phyloP scores from a whole-genome alignment of 2,888 invertebrate genomes.

The Osmoderma eremita region DNA sequence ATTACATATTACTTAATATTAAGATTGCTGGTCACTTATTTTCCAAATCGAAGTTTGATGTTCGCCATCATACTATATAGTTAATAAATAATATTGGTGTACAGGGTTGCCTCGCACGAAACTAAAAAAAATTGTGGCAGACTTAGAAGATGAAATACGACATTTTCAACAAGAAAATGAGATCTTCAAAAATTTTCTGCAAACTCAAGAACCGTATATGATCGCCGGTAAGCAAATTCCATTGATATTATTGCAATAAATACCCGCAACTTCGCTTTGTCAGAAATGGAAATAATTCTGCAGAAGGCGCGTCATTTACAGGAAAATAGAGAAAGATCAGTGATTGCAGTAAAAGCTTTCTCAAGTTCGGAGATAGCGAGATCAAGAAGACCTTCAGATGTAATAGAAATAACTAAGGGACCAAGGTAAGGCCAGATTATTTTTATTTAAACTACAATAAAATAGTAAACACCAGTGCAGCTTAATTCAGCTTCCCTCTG shows the following conservation, averaged over 20 bases:
- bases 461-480: too few relatives aligned
- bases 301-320: conserved; percentile 31
- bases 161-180: conserved; percentile 52
- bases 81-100: background rate
- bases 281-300: conserved; percentile 21
- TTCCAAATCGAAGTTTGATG: too few relatives aligned
- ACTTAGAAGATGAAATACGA: conserved; percentile 46
- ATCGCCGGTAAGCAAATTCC: conserved; percentile 40
- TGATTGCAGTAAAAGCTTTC: background rate
- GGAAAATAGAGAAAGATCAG: background rate
- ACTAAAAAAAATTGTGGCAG: conserved; percentile 47
- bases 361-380: background rate
- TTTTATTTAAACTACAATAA: too few relatives aligned
- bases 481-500: too few relatives aligned
- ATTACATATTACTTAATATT: too few relatives aligned
- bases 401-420: background rate
- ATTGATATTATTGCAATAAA: conserved; percentile 3
- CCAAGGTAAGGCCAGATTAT: conserved; percentile 16
- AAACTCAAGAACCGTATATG: conserved; percentile 48
- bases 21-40: too few relatives aligned
- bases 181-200: conserved; percentile 51
- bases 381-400: conserved; percentile 3
- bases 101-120: conserved; percentile 49
- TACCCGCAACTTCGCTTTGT: background rate
- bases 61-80: too few relatives aligned